Percentiles rank a stretch among this genome's conserved stretches.
phyloP scores from a whole-genome alignment of 2,113 vertebrate genomes.

The Callipepla californica region DNA sequence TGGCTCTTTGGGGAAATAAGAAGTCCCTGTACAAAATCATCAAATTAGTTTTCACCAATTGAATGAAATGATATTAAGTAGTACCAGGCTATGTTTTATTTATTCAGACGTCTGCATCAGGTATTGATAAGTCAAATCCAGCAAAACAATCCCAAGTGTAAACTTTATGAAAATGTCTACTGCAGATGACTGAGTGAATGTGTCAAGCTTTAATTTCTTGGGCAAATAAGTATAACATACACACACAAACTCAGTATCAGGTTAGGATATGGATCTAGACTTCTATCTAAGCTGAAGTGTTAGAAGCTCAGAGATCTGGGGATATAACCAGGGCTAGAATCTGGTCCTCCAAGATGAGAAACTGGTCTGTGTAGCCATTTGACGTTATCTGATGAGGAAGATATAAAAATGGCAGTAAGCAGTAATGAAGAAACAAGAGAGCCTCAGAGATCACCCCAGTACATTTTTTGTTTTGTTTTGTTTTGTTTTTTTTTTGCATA shows the following conservation, averaged over 20 bases:
- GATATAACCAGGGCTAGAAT: not conserved
- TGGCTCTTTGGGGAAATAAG: constrained; percentile 67
- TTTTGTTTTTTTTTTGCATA: not conserved
- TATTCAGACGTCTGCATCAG: not conserved
- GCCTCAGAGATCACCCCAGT: too few relatives aligned
- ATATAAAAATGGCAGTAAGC: not conserved
- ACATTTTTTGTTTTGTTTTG: too few relatives aligned
- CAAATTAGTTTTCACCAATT: constrained; percentile 67
- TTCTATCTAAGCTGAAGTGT: not conserved
- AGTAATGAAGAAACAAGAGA: rapidly evolving
- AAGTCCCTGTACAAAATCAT: constrained; percentile 55
- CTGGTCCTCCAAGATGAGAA: not conserved
- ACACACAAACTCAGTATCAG: not conserved
- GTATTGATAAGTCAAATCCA: not conserved
- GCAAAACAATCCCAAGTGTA: not conserved
- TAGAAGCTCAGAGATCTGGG: not conserved
- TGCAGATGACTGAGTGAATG: not conserved
- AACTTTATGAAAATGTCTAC: constrained; percentile 22
- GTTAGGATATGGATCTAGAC: not conserved
- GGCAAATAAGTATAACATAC: not conserved
- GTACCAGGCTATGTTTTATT: constrained; percentile 30
- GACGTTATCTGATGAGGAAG: not conserved
- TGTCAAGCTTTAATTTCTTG: not conserved
- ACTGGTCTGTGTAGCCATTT: not conserved
- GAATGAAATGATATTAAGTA: constrained; percentile 20